Evolutionary conservation across 2,797 vertebrate species (phyloP).

Genomic region (Trachops cirrhosus): DNA sequence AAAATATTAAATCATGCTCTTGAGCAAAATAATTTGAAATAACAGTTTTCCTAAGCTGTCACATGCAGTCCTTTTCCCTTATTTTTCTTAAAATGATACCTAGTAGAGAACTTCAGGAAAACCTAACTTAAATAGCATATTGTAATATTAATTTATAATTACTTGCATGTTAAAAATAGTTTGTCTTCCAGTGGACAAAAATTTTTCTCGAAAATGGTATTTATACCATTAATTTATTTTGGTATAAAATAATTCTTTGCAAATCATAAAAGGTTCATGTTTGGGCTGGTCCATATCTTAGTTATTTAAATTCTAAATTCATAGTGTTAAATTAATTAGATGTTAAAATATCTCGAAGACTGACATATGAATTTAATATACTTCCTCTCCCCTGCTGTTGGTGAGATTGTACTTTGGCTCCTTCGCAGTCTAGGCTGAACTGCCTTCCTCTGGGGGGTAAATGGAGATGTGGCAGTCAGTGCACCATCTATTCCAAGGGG

Average conservation of each 20-base stretch:
- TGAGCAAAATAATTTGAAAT: constrained; percentile 53
- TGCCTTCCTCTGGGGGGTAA: background rate
- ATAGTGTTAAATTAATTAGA: constrained; percentile 37
- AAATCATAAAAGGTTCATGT: constrained; percentile 33
- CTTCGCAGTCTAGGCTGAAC: background rate
- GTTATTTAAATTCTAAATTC: constrained; percentile 56
- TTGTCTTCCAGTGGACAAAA: constrained; percentile 44
- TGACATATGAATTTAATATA: background rate
- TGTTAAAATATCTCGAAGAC: constrained; percentile 33
- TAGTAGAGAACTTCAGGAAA: constrained; percentile 5
- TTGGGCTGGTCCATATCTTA: constrained; percentile 8
- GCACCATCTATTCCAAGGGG: background rate
- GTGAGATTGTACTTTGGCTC: background rate
- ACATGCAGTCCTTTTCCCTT: background rate
- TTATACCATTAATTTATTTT: constrained; percentile 54
- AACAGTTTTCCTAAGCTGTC: background rate
- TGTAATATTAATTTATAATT: constrained; percentile 60
- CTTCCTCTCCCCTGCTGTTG: background rate
- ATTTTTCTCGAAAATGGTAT: constrained; percentile 45
- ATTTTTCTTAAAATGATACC: constrained; percentile 30
- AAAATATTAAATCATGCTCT: background rate
- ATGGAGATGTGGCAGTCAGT: background rate
- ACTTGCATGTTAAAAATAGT: constrained; percentile 57
- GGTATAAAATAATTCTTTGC: constrained; percentile 28
- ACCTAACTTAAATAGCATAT: constrained; percentile 53